Evolutionary conservation across 2,888 invertebrate species (phyloP).

Genomic region (Thereva unica): DNA sequence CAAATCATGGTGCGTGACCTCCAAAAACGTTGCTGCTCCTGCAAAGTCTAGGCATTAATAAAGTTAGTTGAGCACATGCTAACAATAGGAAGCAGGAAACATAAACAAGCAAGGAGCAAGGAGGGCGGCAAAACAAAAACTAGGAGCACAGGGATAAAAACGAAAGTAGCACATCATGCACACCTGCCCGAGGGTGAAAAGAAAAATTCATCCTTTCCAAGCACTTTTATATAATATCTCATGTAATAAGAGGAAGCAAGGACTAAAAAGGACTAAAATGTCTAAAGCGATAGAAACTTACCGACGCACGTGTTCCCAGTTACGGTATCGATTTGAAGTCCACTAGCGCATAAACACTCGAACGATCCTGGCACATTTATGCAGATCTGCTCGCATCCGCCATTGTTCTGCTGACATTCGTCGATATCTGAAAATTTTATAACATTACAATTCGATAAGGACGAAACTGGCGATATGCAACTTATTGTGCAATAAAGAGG

Average conservation of each 20-base stretch:
- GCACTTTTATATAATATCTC: conserved; percentile 29
- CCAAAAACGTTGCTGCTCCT: no score
- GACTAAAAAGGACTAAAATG: conserved; percentile 1
- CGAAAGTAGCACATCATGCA: conserved; percentile 39
- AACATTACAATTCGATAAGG: conserved; percentile 6
- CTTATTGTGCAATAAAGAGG: conserved; percentile 4
- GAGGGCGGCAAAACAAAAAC: conserved; percentile 7
- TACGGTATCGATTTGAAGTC: conserved; percentile 59
- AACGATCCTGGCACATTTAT: conserved; percentile 64
- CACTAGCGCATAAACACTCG: conserved; percentile 62
- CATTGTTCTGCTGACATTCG: conserved; percentile 62
- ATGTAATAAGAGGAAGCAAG: conserved; percentile 17
- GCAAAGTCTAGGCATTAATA: conserved; percentile 3
- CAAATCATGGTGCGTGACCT: no score
- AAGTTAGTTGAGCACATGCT: conserved; percentile 25
- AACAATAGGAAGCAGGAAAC: not conserved
- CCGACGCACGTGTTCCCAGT: conserved; percentile 61
- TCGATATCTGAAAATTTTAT: conserved; percentile 59
- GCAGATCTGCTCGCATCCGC: conserved; percentile 63
- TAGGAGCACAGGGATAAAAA: conserved; percentile 11
- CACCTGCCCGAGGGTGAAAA: conserved; percentile 39
- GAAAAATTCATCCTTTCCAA: conserved; percentile 26
- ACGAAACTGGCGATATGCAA: conserved; percentile 19
- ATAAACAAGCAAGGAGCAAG: conserved; percentile 4
- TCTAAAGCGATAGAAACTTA: conserved; percentile 48